A percentile compares a stretch with the other conserved stretches of the same genome.
Evolutionary conservation across 2,888 invertebrate species (phyloP).

Genomic region (Candidula unifasciata): DNA sequence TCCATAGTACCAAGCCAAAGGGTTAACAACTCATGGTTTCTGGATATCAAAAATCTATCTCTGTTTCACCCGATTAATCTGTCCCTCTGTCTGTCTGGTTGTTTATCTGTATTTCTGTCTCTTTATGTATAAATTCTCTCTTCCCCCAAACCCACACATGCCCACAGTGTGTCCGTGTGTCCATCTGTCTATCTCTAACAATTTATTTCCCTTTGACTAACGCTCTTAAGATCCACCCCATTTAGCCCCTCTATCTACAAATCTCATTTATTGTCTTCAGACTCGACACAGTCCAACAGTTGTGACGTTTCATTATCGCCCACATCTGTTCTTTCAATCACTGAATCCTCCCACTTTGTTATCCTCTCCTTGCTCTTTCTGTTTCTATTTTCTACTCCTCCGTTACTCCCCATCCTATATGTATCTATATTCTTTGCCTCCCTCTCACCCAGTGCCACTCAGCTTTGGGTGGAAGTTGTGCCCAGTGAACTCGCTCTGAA

Average conservation of each 20-base stretch:
- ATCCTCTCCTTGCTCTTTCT: too few relatives aligned
- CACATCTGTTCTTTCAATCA: slow-evolving; percentile 22
- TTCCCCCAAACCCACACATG: too few relatives aligned
- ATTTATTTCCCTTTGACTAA: neutral
- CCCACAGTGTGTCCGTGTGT: too few relatives aligned
- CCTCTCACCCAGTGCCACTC: neutral
- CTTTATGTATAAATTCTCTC: too few relatives aligned
- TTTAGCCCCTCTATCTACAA: neutral
- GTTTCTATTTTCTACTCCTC: too few relatives aligned
- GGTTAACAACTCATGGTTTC: too few relatives aligned
- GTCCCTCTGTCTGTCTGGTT: too few relatives aligned
- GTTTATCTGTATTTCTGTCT: too few relatives aligned
- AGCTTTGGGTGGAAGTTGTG: neutral
- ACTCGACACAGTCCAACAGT: neutral
- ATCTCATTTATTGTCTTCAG: neutral
- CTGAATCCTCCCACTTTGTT: neutral
- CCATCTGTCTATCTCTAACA: too few relatives aligned
- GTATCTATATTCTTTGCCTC: neutral
- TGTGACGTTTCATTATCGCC: slow-evolving; percentile 16
- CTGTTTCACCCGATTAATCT: too few relatives aligned
- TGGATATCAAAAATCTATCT: too few relatives aligned
- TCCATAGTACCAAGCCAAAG: too few relatives aligned
- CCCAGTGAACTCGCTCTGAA: slow-evolving; percentile 29
- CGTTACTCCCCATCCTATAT: neutral
- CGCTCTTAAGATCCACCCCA: neutral